Conservation (phyloP, 2,113 vertebrate species). For the Rhineura floridana region DNA sequence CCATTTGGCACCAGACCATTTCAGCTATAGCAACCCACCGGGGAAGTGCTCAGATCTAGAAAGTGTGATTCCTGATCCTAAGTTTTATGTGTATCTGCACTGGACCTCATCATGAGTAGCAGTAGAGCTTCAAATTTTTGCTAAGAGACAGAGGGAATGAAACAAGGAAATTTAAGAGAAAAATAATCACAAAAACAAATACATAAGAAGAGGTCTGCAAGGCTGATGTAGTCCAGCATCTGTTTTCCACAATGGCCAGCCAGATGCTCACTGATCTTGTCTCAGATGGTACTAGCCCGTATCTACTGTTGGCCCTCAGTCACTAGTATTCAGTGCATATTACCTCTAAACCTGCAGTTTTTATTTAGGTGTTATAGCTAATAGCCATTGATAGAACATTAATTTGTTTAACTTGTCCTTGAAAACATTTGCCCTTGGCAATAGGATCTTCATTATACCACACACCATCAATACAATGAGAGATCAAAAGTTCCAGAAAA, state of each 20-base stretch:
- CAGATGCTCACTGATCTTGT: no score
- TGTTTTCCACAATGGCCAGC: neutral
- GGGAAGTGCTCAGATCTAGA: no score
- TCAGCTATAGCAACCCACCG: neutral
- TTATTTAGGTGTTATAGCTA: neutral
- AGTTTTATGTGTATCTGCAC: neutral
- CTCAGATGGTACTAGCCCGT: no score
- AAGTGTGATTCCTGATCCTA: neutral
- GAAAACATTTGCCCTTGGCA: no score
- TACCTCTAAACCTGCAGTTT: neutral
- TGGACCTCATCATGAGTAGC: neutral
- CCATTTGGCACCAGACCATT: neutral
- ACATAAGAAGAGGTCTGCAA: neutral
- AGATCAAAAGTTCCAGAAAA: neutral
- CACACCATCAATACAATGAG: neutral
- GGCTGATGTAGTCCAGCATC: neutral
- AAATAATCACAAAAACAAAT: no score
- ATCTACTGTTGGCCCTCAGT: neutral
- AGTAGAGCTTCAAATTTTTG: neutral
- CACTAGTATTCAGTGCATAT: neutral
- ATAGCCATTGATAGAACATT: neutral
- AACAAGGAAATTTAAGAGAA: neutral
- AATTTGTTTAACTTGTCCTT: no score
- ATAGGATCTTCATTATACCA: neutral
- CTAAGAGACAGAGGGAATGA: neutral